phyloP scores from a whole-genome alignment of 2,888 invertebrate genomes.

The Protodeltote pygarga region DNA sequence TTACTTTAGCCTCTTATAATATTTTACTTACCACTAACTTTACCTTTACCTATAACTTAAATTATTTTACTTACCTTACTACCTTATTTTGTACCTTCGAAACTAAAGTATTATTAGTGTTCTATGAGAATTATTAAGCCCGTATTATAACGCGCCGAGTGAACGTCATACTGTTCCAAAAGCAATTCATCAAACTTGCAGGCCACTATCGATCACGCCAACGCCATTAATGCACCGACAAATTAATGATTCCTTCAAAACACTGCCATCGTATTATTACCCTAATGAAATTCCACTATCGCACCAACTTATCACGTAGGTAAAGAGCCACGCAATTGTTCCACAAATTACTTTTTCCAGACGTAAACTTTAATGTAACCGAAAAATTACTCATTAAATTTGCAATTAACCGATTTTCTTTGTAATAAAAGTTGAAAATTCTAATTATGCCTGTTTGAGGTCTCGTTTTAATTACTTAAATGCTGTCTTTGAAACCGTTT shows the following conservation, averaged over 20 bases:
- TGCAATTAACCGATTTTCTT: constrained; percentile 33
- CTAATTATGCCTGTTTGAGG: constrained; percentile 28
- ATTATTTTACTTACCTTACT: constrained; percentile 4
- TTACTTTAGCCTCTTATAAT: no score
- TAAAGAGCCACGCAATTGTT: constrained; percentile 30
- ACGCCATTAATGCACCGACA: constrained; percentile 64
- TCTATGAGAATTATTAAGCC: constrained; percentile 31
- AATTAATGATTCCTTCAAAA: constrained; percentile 72
- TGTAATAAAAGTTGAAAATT: constrained; percentile 31
- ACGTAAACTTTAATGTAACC: constrained; percentile 30
- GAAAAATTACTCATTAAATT: constrained; percentile 35
- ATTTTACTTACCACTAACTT: no score
- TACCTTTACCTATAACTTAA: no score
- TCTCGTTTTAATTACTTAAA: constrained; percentile 36
- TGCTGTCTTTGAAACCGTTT: constrained; percentile 24
- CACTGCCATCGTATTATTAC: constrained; percentile 58
- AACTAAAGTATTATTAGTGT: constrained; percentile 35
- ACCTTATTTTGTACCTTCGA: constrained; percentile 1
- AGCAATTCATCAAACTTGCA: constrained; percentile 68
- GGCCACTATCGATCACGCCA: constrained; percentile 65
- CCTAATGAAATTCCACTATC: constrained; percentile 60
- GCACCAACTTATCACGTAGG: constrained; percentile 47
- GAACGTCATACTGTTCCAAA: constrained; percentile 43
- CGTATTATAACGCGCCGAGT: constrained; percentile 33
- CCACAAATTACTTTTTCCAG: constrained; percentile 42